Base-by-base conservation (phyloP, 1,140 invertebrate genomes). In the Heliconius hermathena region DNA sequence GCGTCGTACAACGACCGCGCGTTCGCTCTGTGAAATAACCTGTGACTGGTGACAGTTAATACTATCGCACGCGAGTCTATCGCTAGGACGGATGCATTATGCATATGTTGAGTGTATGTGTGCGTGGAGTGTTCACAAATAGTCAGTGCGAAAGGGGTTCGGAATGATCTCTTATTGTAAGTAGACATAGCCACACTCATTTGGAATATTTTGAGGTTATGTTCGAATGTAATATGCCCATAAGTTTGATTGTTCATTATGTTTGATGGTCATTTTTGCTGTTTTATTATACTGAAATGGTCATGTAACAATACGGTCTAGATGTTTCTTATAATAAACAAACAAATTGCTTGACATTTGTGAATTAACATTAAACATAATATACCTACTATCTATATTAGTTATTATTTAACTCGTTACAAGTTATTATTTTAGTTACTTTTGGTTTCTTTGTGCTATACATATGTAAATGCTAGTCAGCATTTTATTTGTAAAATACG, bases 71-170 rank as follows among this genome's bases (percentile, higher is more conserved):
- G 85, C 86, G 84, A 88, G 86, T 86, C 88, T 86, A 86, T 90
- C 83, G 86, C 85, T 89, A 82, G 78, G 81, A 84, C 84, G 82
- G 84, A 85, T 90, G 87, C 90, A 91, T 89, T 87, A 94, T 93
- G 91, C 89, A 92, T 85, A 86, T 89, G 90, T 87, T 81, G 81
- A 87, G 82, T 89, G 91, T 91, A 88, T 93, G 91, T 88, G 92
- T 94, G 91, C 82, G 91, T 93, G 85, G 84, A 90, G 89, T 93
- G 93, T 86, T 90, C 89, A 89, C 85, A 93, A 94, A 93, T 91
- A 94, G 89, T 88, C 87, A 84, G 89, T 89, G 88, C 87, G 89
- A 90, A 88, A 91, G 88, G 89, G 84, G 88, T 88, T 91, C 88
- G 85, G 86, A 87, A 91, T 93, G 90, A 87, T 91, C 82, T 86